Conservation (phyloP, 2,888 invertebrate genomes). For the Taenaris catops region DNA sequence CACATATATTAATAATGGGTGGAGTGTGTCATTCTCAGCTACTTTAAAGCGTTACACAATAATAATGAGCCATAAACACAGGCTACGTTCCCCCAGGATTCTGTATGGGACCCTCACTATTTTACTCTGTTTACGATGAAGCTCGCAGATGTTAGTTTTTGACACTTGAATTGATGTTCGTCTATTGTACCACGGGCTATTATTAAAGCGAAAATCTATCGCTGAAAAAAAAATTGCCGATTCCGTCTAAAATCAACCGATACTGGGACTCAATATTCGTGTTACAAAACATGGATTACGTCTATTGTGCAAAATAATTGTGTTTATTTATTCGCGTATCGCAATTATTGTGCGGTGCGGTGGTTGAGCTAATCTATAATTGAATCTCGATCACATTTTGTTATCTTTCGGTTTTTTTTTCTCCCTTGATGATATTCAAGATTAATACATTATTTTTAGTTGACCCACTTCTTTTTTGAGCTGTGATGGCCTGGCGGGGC, state of each 20-base stretch:
- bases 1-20: conserved; percentile 72
- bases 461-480: conserved; percentile 7
- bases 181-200: conserved; percentile 51
- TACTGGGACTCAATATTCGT: conserved; percentile 47
- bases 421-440: conserved; percentile 34
- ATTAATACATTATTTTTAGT: conserved; percentile 6
- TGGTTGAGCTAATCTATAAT: conserved; percentile 76
- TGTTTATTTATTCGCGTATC: conserved; percentile 78
- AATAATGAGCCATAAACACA: conserved; percentile 76
- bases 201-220: conserved; percentile 66
- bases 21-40: conserved; percentile 74
- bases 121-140: conserved; percentile 67
- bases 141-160: conserved; percentile 79
- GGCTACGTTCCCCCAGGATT: conserved; percentile 64
- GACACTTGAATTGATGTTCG: conserved; percentile 78
- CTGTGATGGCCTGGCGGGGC: too few relatives aligned
- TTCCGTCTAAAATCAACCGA: conserved; percentile 56
- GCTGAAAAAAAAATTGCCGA: conserved; percentile 57
- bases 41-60: conserved; percentile 68
- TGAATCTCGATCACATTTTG: conserved; percentile 73
- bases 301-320: conserved; percentile 69
- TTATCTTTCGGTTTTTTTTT: conserved; percentile 64
- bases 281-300: conserved; percentile 65
- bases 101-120: conserved; percentile 53
- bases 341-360: conserved; percentile 67